Evolutionary conservation across 1,140 invertebrate species (phyloP), one percentile per base, ranked within the genome.

Genomic region (Heliconius congener): DNA sequence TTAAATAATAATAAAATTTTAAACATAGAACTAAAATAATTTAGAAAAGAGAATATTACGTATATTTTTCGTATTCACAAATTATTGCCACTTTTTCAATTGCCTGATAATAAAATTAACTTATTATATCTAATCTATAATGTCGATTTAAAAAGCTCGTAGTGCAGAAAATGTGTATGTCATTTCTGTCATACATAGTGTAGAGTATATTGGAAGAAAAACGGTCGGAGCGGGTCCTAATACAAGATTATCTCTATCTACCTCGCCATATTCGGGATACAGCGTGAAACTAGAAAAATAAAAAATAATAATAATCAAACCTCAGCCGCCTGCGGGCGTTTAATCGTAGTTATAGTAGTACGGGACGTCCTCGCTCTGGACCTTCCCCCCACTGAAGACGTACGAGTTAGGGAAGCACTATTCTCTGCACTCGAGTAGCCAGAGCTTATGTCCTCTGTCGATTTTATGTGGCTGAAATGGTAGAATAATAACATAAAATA

Each of bases 371-470:
- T 88, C 8, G 85, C 86, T n/a, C 91, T 86, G 0, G 88, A 86
- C 19, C 91, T 84, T 6, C 89, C 92, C 71, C 95, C 94, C 11
- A 96, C 86, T 0, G 95, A 96, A 3, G 93, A 94, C 9, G 95
- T 92, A 81, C 95, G 92, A 13, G 93, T 90, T 27, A 95, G 80
- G 23, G 93, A 92, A 57, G 89, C 93, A 2, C 89, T 91, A 83
- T 92, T 94, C 78, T 95, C 94, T 16, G 94, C 93, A 81, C 91
- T 93, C 23, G 94, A 95, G 86, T 95, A 95, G 9, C 95, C 95
- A 3, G 95, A 95, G 82, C 95, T 95, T 82, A 96, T 95, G 86
- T 96, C 95, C 84, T 96, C 95, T 6, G 92, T 94, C 0, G 95
- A 95, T 77, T 95, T 94, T 85, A 95, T 95, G 78, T 95, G 95